Base-by-base conservation (phyloP, 2,888 invertebrate genomes). In the Drosophila flavopinicola region DNA sequence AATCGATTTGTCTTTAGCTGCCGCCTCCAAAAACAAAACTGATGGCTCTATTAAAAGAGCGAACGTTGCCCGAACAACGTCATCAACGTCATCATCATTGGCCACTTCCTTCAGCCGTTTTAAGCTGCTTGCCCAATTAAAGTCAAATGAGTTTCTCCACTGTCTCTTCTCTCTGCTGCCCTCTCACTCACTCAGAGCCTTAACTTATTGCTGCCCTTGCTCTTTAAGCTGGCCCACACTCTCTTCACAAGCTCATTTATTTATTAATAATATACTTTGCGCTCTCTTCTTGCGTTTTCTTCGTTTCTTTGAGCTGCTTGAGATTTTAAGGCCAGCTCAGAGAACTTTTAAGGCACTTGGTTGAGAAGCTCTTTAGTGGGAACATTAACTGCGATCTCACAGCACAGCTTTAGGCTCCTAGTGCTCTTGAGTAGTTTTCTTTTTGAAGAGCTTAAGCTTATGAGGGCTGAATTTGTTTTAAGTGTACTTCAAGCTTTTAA, bases 1-100 rank as follows among this genome's bases (percentile, higher is more conserved):
- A 89, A 87, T 89, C 89, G 85, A 90, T 90, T 89, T 89, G 82
- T 90, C 88, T 88, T 87, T 10, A 20, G 35, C 3, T 17, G 17
- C 17, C 27, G 10, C 6, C 5, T 29, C 75, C 63, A 42, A 59
- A 57, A 78, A 79, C 78, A 59, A 57, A 78, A 79, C 78, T 78
- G 70, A 83, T 82, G 78, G 74, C 66, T 65, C 78, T 76, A 78
- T 82, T 80, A 78, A 20, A 20, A 20, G 20, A 66, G 73, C 38
- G 20, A 52, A 24, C 27, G 32, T 29, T 54, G 44, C 66, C 47
- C 53, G 51, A 63, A 68, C 72, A 75, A 52, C 58, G 49, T 58
- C 61, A 68, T 66, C 72, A 66, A 61, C 48, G 33, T 51, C 65
- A 49, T 71, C 59, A 61, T 53, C 65, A 53, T 64, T 52, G 39